These are phyloP conservation scores for Schrankia costaestrigalis DNA, from an alignment of 2,888 invertebrate genomes.

Conservation along the genomic window DNA sequence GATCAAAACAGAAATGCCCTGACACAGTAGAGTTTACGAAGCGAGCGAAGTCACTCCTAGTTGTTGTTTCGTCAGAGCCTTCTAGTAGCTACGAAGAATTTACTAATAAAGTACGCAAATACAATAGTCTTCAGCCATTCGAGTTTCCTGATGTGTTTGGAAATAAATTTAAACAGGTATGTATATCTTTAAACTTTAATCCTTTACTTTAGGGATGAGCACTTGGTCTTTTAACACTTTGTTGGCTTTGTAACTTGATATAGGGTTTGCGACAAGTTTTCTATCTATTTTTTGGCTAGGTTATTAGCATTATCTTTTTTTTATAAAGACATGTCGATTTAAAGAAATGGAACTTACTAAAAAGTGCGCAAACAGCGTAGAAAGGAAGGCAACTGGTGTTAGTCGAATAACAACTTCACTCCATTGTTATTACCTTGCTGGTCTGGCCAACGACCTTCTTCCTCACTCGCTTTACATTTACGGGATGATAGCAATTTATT, in stretches of 20 bases:
- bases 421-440: too few species aligned
- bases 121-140: slow-evolving; percentile 90
- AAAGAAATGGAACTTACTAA: too few species aligned
- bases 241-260: not conserved
- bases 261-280: not conserved
- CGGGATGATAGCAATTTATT: too few species aligned
- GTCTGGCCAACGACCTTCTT: too few species aligned
- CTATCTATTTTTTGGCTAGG: not conserved
- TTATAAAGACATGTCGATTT: not conserved
- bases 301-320: not conserved
- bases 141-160: slow-evolving; percentile 84
- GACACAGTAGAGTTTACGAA: slow-evolving; percentile 83
- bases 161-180: slow-evolving; percentile 75
- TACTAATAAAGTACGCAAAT: slow-evolving; percentile 88
- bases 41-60: slow-evolving; percentile 90
- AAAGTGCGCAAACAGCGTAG: too few species aligned
- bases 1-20: slow-evolving; percentile 75
- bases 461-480: not conserved
- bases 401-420: too few species aligned
- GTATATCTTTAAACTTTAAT: too few species aligned
- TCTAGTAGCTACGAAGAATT: slow-evolving; percentile 87
- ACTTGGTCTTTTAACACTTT: too few species aligned
- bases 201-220: too few species aligned
- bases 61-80: slow-evolving; percentile 94
- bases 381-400: too few species aligned